Evolutionary conservation across 2,888 invertebrate genomes (phyloP), one percentile per base, ranked within the genome.

Genomic region (Didymodactylos carnosus): DNA sequence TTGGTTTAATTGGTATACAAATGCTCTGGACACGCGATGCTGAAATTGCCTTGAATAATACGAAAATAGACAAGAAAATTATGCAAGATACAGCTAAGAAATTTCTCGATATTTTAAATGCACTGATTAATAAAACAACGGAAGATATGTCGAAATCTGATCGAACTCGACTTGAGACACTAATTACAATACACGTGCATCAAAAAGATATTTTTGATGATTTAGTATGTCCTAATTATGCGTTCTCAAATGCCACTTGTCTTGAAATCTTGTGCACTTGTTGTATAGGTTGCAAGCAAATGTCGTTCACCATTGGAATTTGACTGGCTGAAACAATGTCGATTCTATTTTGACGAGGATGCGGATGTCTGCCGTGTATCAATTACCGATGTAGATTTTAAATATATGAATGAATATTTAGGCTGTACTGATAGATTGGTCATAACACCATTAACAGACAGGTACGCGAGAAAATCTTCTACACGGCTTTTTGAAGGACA

Each of bases 21-120:
- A 92, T 95, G 89, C 89, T 94, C 78, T 95, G 95, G 95, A 94
- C 95, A 0, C 86, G 92, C 77, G 94, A 95, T 82, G 89, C 92
- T 2, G 94, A 95, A 84, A 83, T 90, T 73, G 93, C 94, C 0
- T 84, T 95, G 73, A 88, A 89, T 85, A 91, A 91, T 84, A 93
- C 94, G 16, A 87, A 92, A 53, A 88, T 89, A 75, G 94, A 95
- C 82, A 91, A 92, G 81, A 94, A 94, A 83, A 89, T 92, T 69
- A 95, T 95, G 94, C 86, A 88, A 25, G 92, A 92, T 81, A 93
- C 93, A 2, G 94, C 94, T 82, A 93, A 94, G 82, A 90, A 90
- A 81, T 95, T 95, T 83, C 83, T 94, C 46, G 94, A 94, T 81
- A 86, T 95, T 43, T 85, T 95, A 3, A 95, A 95, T 81, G 90